phyloP scores from a whole-genome alignment of 1,140 invertebrate species.

The Galleria mellonella region DNA sequence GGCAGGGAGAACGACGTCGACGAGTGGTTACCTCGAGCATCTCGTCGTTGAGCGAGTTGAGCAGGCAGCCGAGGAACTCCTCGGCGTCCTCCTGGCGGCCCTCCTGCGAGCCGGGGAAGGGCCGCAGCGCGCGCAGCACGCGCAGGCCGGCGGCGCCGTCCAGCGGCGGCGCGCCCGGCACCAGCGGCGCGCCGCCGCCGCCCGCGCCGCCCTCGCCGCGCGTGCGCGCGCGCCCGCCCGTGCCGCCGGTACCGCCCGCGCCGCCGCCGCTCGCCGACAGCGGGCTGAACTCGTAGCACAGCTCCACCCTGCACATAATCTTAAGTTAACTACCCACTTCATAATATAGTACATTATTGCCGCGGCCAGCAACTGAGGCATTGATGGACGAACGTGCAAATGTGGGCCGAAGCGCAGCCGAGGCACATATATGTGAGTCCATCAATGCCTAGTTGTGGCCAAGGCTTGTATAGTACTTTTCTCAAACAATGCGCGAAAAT shows the following conservation, averaged over 20 bases:
- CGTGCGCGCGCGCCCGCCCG: constrained; percentile 14
- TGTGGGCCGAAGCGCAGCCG: too few relatives aligned
- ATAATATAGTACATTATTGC: too few relatives aligned
- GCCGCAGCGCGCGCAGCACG: constrained; percentile 84
- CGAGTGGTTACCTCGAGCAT: constrained; percentile 85
- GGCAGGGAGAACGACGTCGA: too few relatives aligned
- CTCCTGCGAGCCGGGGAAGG: constrained; percentile 79
- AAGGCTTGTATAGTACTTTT: too few relatives aligned
- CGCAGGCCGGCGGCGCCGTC: constrained; percentile 89
- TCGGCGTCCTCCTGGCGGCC: constrained; percentile 96
- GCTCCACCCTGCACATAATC: constrained; percentile 73
- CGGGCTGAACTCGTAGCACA: constrained; percentile 81
- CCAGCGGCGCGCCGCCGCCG: constrained; percentile 22
- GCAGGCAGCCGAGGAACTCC: constrained; percentile 92
- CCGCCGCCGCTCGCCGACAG: constrained; percentile 42
- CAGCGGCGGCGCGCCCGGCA: constrained; percentile 79
- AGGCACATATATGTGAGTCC: too few relatives aligned
- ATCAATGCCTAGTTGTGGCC: too few relatives aligned
- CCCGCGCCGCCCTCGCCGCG: constrained; percentile 9
- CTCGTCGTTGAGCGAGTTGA: constrained; percentile 96
- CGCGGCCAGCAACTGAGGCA: too few relatives aligned
- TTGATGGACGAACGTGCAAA: too few relatives aligned
- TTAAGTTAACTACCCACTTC: constrained; percentile 6
- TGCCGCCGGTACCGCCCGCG: constrained; percentile 17
- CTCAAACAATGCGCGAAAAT: too few relatives aligned